Percentiles rank a stretch among this genome's conserved stretches.
Evolutionary conservation across 2,888 invertebrate genomes (phyloP).

Genomic region (Ormia ochracea): DNA sequence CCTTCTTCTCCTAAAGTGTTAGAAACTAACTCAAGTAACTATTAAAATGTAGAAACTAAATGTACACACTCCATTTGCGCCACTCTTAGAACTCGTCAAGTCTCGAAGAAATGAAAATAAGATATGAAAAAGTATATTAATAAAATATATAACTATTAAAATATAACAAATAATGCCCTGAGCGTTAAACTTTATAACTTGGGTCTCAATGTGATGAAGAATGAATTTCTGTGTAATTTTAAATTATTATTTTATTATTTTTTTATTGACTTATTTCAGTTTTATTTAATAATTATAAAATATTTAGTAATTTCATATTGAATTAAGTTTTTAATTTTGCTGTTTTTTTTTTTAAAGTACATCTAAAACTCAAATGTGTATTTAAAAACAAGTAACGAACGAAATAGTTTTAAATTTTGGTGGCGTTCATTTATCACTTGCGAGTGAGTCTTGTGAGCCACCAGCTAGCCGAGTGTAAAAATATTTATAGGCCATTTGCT

Average conservation of each 20-base stretch:
- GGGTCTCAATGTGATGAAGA: constrained; percentile 66
- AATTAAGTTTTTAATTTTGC: constrained; percentile 46
- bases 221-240: constrained; percentile 65
- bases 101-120: not conserved
- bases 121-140: constrained; percentile 36
- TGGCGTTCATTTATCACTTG: not conserved
- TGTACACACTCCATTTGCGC: not conserved
- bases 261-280: constrained; percentile 47
- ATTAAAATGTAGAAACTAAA: not conserved
- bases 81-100: constrained; percentile 3
- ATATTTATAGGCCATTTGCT: not conserved
- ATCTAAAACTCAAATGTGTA: constrained; percentile 41
- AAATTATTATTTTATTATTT: constrained; percentile 56
- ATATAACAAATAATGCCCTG: constrained; percentile 45
- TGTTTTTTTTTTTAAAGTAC: constrained; percentile 1
- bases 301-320: constrained; percentile 57
- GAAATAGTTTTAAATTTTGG: not conserved
- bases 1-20: too few relatives aligned
- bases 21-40: not conserved
- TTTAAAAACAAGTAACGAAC: constrained; percentile 25
- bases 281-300: constrained; percentile 49
- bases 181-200: constrained; percentile 56
- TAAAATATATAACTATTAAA: constrained; percentile 40
- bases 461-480: not conserved
- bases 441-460: not conserved